Evolutionary conservation across 2,888 invertebrate species (phyloP).

Genomic region (Thecophora atra): DNA sequence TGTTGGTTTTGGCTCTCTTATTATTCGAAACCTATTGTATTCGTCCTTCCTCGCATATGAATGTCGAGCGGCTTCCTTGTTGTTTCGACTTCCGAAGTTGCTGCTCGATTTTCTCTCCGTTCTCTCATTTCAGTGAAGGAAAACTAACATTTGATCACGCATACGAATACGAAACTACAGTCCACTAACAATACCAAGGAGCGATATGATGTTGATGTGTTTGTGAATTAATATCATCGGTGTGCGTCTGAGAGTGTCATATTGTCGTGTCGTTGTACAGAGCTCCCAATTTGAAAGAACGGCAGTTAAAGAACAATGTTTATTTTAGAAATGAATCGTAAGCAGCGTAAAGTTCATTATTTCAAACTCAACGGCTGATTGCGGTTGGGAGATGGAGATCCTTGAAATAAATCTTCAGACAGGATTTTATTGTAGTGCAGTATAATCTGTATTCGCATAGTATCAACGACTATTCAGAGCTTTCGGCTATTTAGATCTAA

Average conservation of each 20-base stretch:
- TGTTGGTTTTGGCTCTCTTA: constrained; percentile 43
- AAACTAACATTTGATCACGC: constrained; percentile 65
- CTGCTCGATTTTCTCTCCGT: constrained; percentile 20
- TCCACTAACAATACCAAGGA: constrained; percentile 48
- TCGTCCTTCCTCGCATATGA: constrained; percentile 16
- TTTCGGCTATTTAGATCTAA: no score
- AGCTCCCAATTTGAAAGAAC: constrained; percentile 13
- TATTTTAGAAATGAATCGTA: neutral
- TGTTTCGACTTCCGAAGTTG: constrained; percentile 21
- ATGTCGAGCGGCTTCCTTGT: neutral
- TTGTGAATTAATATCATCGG: neutral
- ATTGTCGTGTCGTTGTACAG: neutral
- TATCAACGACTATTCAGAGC: no score
- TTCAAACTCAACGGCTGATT: no score
- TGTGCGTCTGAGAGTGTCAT: constrained; percentile 5
- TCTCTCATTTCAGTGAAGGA: constrained; percentile 52
- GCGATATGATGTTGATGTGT: constrained; percentile 45
- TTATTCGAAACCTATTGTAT: constrained; percentile 41
- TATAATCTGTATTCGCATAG: no score
- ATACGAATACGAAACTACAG: constrained; percentile 6
- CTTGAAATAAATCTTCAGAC: neutral
- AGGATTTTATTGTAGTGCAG: no score
- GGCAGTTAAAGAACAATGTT: neutral
- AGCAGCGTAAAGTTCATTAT: neutral
- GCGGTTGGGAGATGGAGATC: neutral